Percentiles rank a stretch among this genome's conserved stretches.
Conservation (phyloP, 35 echinoderm and acorn worm species). For the Lytechinus pictus region DNA sequence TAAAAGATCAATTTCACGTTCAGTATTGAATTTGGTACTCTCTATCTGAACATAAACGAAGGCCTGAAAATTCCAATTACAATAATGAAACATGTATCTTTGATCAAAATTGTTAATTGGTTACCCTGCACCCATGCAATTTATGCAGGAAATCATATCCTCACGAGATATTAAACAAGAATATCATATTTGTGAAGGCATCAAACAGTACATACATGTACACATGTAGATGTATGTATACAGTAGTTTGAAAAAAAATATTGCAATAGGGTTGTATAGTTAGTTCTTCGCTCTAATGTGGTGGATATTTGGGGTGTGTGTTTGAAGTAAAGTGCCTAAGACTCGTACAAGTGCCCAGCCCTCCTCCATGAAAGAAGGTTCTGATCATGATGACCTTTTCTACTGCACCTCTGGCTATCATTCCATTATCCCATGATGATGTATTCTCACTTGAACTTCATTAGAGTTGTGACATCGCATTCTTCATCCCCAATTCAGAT, state of each 20-base stretch:
- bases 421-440: neutral
- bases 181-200: neutral
- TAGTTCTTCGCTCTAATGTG: neutral
- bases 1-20: too few relatives aligned
- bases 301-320: neutral
- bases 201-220: neutral
- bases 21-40: too few relatives aligned
- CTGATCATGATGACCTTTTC: neutral
- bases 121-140: too few relatives aligned
- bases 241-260: too few relatives aligned
- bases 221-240: neutral
- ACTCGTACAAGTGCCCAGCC: neutral
- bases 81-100: too few relatives aligned
- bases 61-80: too few relatives aligned
- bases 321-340: neutral
- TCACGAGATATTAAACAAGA: neutral
- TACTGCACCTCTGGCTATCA: neutral
- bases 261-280: neutral
- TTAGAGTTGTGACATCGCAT: neutral
- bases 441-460: neutral
- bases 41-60: too few relatives aligned
- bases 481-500: neutral
- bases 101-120: too few relatives aligned
- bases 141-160: too few relatives aligned
- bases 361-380: neutral